Conservation (phyloP, 2,113 vertebrate genomes). For the Glaucidium brasilianum region DNA sequence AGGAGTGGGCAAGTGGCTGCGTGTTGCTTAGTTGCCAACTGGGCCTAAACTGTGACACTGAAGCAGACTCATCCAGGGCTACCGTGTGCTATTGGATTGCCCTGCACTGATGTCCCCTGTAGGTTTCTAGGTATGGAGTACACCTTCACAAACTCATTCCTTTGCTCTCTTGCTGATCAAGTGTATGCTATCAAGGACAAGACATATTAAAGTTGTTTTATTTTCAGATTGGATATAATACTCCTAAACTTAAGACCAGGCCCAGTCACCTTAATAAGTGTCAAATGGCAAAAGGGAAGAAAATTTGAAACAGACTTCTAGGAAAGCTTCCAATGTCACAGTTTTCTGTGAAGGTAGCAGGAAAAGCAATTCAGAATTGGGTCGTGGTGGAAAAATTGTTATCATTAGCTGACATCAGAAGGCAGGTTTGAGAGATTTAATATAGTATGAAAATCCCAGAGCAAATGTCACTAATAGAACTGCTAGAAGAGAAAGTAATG, state of each 20-base stretch:
- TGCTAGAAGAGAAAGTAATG: neutral
- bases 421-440: neutral
- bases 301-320: neutral
- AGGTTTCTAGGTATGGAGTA: neutral
- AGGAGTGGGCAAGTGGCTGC: too few species aligned
- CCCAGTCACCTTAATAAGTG: neutral
- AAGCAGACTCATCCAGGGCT: neutral
- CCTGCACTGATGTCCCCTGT: neutral
- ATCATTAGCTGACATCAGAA: neutral
- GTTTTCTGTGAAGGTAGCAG: neutral
- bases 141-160: neutral
- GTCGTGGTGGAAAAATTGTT: neutral
- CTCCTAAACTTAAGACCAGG: neutral
- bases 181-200: neutral
- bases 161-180: neutral
- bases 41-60: neutral
- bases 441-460: neutral
- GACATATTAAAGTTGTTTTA: neutral
- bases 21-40: too few species aligned
- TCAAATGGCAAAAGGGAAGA: neutral
- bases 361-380: neutral
- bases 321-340: neutral
- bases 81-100: neutral
- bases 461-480: neutral
- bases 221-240: neutral